Percentiles rank a stretch among this genome's conserved stretches.
These are phyloP conservation scores for Timema cristinae DNA, from an alignment of 2,888 invertebrate species.

Conservation along the genomic window DNA sequence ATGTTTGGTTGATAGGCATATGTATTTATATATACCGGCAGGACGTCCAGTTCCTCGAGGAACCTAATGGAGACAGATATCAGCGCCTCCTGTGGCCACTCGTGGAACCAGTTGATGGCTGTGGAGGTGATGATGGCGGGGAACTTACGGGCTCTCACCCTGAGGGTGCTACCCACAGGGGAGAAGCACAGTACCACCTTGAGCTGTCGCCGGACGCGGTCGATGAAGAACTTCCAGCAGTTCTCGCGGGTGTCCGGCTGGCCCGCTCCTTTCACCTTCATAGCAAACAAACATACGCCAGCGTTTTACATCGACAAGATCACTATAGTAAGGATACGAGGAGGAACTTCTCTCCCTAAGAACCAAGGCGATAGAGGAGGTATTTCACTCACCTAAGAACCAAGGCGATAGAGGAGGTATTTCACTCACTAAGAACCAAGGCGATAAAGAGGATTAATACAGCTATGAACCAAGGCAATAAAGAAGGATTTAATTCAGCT, in stretches of 20 bases:
- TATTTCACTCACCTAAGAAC: too few relatives aligned
- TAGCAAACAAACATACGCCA: background rate
- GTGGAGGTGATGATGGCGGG: slow-evolving; percentile 95
- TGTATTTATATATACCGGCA: slow-evolving; percentile 58
- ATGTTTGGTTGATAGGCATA: too few relatives aligned
- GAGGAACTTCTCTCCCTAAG: too few relatives aligned
- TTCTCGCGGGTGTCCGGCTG: slow-evolving; percentile 89
- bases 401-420: too few relatives aligned
- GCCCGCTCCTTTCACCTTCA: slow-evolving; percentile 76
- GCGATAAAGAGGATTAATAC: too few relatives aligned
- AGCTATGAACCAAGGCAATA: too few relatives aligned
- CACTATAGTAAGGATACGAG: too few relatives aligned
- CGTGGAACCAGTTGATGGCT: slow-evolving; percentile 97
- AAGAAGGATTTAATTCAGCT: too few relatives aligned
- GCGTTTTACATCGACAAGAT: too few relatives aligned
- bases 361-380: too few relatives aligned
- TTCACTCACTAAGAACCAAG: too few relatives aligned
- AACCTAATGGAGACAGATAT: slow-evolving; percentile 90
- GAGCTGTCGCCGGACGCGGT: slow-evolving; percentile 82
- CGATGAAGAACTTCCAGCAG: slow-evolving; percentile 97
- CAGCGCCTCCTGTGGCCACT: slow-evolving; percentile 97
- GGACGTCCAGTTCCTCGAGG: slow-evolving; percentile 70
- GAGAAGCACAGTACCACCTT: slow-evolving; percentile 96
- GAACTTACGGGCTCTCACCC: slow-evolving; percentile 90
- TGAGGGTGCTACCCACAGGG: slow-evolving; percentile 89